Evolutionary conservation across 1,140 invertebrate species (phyloP).

Genomic region (Drosophila nasuta): DNA sequence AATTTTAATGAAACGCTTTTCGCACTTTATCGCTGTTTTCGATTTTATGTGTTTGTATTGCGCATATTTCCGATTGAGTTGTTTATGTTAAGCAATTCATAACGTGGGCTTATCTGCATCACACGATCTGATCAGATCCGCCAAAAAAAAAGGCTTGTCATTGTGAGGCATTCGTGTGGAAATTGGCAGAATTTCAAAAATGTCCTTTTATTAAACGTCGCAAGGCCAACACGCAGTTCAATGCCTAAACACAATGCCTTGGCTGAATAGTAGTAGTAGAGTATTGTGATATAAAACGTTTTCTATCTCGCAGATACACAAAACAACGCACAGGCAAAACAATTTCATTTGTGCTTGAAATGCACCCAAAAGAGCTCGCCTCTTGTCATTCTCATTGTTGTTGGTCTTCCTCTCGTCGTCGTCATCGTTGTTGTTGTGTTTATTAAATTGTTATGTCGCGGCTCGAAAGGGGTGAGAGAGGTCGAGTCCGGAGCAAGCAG

Average conservation of each 20-base stretch:
- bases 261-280: slow-evolving; percentile 20
- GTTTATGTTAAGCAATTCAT: slow-evolving; percentile 34
- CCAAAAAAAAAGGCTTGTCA: slow-evolving; percentile 27
- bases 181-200: slow-evolving; percentile 71
- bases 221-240: slow-evolving; percentile 40
- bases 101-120: slow-evolving; percentile 49
- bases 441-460: slow-evolving; percentile 70
- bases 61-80: neutral
- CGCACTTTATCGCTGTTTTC: neutral
- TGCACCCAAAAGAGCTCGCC: slow-evolving; percentile 58
- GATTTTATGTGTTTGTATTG: neutral
- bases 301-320: slow-evolving; percentile 42
- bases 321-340: slow-evolving; percentile 42
- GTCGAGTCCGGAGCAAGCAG: slow-evolving; percentile 12
- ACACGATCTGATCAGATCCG: slow-evolving; percentile 53
- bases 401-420: slow-evolving; percentile 1
- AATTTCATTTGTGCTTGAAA: slow-evolving; percentile 71
- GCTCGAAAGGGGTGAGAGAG: slow-evolving; percentile 56
- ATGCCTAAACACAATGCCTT: slow-evolving; percentile 50
- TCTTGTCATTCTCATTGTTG: slow-evolving; percentile 35
- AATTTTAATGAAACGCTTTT: too few species aligned
- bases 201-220: slow-evolving; percentile 60
- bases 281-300: slow-evolving; percentile 50
- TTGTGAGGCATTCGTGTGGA: slow-evolving; percentile 62
- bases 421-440: slow-evolving; percentile 45